Evolutionary conservation across 1,140 invertebrate species (phyloP).

Genomic region (Ceratoteleas bidentatus): DNA sequence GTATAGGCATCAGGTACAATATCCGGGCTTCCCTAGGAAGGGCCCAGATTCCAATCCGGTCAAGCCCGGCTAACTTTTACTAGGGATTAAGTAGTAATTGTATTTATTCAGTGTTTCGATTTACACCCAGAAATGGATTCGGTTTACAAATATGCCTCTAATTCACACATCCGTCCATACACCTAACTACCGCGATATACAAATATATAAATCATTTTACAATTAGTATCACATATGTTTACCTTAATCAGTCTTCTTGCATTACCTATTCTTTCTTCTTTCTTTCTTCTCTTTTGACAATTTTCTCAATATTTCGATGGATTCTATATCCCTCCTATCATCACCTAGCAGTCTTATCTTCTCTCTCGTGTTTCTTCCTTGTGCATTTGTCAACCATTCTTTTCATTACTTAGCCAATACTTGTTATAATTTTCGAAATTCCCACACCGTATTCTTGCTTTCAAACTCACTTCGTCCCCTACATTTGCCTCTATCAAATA

Average conservation of each 20-base stretch:
- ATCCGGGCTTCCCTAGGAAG: no score
- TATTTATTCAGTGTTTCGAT: neutral
- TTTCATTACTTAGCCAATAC: slow-evolving; percentile 8
- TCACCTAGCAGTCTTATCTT: neutral
- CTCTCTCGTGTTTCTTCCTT: neutral
- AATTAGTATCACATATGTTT: neutral
- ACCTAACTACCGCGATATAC: neutral
- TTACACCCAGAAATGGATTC: slow-evolving; percentile 2
- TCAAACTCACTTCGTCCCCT: slow-evolving; percentile 1
- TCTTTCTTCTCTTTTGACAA: neutral
- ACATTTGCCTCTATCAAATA: neutral
- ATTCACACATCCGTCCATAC: neutral
- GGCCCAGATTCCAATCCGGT: no score
- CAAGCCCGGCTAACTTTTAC: no score
- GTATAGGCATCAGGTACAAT: no score
- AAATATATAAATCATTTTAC: neutral
- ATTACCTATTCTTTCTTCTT: neutral
- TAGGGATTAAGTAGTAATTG: no score
- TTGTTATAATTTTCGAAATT: slow-evolving; percentile 20
- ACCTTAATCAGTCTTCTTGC: no score
- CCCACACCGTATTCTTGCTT: slow-evolving; percentile 1
- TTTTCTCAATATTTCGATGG: neutral
- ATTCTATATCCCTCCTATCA: neutral
- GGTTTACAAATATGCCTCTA: neutral
- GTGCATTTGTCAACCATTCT: neutral